Percentiles rank a stretch among this genome's conserved stretches.
Evolutionary conservation across 2,113 vertebrate genomes (phyloP).

Genomic region (Corythoichthys intestinalis): DNA sequence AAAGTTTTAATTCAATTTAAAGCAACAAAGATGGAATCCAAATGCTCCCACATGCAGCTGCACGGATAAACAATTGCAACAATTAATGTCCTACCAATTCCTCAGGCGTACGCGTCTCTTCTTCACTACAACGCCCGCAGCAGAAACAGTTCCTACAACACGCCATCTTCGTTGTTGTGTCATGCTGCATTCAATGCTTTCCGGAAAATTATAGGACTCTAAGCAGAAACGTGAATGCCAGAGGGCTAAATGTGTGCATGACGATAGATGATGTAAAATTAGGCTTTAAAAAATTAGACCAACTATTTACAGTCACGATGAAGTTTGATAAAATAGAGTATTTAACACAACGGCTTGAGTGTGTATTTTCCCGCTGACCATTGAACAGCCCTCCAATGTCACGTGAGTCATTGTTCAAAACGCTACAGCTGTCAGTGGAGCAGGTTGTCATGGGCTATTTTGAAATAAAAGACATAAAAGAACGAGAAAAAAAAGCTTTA

Average conservation of each 20-base stretch:
- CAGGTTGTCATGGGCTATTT: background rate
- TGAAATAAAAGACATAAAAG: background rate
- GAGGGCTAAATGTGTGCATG: background rate
- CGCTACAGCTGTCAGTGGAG: background rate
- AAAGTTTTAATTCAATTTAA: background rate
- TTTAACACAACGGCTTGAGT: background rate
- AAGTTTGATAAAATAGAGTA: background rate
- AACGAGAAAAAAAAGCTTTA: background rate
- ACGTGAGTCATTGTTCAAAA: background rate
- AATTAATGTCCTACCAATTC: conserved; percentile 49
- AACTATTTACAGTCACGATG: too few species aligned
- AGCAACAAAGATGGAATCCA: background rate
- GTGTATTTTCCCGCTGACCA: background rate
- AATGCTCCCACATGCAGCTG: background rate
- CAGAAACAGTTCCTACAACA: conserved; percentile 57
- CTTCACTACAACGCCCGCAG: conserved; percentile 57
- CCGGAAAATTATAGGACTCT: background rate
- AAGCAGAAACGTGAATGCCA: background rate
- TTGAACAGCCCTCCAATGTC: background rate
- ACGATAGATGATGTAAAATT: background rate
- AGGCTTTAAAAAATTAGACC: too few species aligned
- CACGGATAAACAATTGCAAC: accelerated
- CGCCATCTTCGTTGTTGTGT: conserved; percentile 62
- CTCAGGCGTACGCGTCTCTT: conserved; percentile 57
- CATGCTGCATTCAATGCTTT: conserved; percentile 18